Evolutionary conservation across 2,888 invertebrate species (phyloP), one percentile per base, ranked within the genome.

Genomic region (Rutpela maculata): DNA sequence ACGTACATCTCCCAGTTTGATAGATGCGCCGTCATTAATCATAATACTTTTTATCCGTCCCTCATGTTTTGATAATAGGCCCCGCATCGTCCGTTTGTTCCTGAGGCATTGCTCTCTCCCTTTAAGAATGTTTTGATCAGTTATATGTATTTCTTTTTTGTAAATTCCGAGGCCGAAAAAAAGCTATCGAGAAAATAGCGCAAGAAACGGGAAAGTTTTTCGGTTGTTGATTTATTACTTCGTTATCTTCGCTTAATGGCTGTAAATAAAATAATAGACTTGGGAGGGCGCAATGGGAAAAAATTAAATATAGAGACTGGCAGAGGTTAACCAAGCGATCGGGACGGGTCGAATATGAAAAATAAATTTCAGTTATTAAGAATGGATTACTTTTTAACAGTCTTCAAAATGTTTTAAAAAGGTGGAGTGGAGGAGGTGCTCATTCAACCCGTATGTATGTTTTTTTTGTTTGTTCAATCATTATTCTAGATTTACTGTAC

Each of bases 31-130:
- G 17, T 35, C 69, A 69, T 69, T 69, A 69, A 69, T 69, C 69
- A 69, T 69, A 55, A 55, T 56, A 67, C 67, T 67, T 69, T 69
- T 69, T 57, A 57, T 69, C 38, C 35, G 57, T 26, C 69, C 57
- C 69, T 59, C 69, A 69, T 69, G 69, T 69, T 69, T 69, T 59
- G 69, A 59, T 69, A 69, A 69, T 69, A 69, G 69, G 18, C 18
- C 68, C 68, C 50, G 22, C 68, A 18, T 22, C 68, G 57, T 35
- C 69, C 57, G 38, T 67, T 55, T 31, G 56, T 56, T 35, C 63
- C 17, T 22, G 15, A 56, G 31, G 26, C 68, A 68, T 56, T 68
- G 68, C n/a, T 68, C 31, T 55, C 55, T 35, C 11, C 17, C 68
- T n/a, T 19, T 31, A 56, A 56, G 17, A 11, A 26, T 56, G 15